Base-by-base conservation (phyloP, 2,888 invertebrate genomes). In the Selenia dentaria region DNA sequence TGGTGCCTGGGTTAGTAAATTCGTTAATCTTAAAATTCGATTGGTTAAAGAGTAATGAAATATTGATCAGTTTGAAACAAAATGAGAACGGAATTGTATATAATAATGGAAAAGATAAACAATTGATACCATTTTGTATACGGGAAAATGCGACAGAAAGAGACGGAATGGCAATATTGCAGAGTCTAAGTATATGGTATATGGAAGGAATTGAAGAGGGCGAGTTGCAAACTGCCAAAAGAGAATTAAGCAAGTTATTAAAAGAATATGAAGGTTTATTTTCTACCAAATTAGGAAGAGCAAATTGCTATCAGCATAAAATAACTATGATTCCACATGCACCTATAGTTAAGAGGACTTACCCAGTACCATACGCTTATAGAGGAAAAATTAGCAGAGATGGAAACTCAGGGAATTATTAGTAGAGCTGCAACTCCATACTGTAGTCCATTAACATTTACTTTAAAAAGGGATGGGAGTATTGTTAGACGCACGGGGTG, bases 321-420 rank as follows among this genome's bases (percentile, higher is more conserved):
- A 59, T 46, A 38, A 50, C 18, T 1, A 56, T 59, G 56, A 10
- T 9, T 0, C 9, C 28, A 0, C 36, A 57, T 3, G 5, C 9
- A 0, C 62, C 62, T 0, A 13, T 60, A 22, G 22, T 59, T 3
- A 59, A 46, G 13, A 38, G 35, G 0, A 22, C 54, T 1, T 60
- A 62, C 27, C 62, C 59, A 0, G 12, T 65, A 6, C 60, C 62
- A 0, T 62, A 51, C 34, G 58, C 62, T 0, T 57, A 63, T 49
- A 31, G 62, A 2, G 13, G 16, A 0, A 54, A 53, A 59, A 27
- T 22, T 60, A 9, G 11, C 8, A 0, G 58, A 62, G 27, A 43
- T 62, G 43, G 59, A 50, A 12, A 9, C 36, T 0, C 16, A 36
- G 9, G 51, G 51, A 3, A 58, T 61, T 5, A 59, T 62, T 1